These are phyloP conservation scores for Scaeva pyrastri DNA, from an alignment of 2,888 invertebrate species.

Conservation along the genomic window DNA sequence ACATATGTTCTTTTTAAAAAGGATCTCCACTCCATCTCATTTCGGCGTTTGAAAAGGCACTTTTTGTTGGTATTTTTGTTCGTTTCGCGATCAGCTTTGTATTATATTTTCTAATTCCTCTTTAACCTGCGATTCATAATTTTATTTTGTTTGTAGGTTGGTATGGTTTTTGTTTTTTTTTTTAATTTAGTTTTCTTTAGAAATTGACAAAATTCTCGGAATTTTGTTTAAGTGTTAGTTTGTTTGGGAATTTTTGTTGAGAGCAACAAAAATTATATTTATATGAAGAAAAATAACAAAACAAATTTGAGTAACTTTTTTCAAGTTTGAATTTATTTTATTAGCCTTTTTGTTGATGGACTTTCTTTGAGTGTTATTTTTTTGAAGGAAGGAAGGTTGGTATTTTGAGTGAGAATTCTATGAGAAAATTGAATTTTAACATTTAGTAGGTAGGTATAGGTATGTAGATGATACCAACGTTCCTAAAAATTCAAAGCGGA, in stretches of 20 bases:
- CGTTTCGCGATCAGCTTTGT: slow-evolving; percentile 1
- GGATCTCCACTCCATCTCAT: neutral
- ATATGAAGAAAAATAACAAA: slow-evolving; percentile 3
- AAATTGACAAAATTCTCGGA: slow-evolving; percentile 69
- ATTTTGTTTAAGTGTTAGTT: slow-evolving; percentile 68
- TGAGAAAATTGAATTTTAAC: neutral
- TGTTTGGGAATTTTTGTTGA: slow-evolving; percentile 48
- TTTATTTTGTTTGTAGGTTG: slow-evolving; percentile 2
- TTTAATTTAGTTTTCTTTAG: slow-evolving; percentile 37
- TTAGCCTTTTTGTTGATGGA: slow-evolving; percentile 36
- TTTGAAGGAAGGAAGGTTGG: neutral
- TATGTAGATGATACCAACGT: neutral
- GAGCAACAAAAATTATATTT: slow-evolving; percentile 27
- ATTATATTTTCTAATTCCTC: slow-evolving; percentile 7
- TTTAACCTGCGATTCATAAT: slow-evolving; percentile 31
- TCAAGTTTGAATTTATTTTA: neutral
- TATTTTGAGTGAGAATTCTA: slow-evolving; percentile 12
- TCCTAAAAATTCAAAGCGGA: neutral
- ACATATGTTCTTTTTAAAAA: neutral
- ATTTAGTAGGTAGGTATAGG: no score
- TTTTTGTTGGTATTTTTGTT: slow-evolving; percentile 15
- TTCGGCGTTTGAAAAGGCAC: slow-evolving; percentile 15
- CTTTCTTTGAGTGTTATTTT: slow-evolving; percentile 45
- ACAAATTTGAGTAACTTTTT: slow-evolving; percentile 34
- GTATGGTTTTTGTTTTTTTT: slow-evolving; percentile 11